A percentile compares a stretch with the other conserved stretches of the same genome.
These are phyloP conservation scores for Mastomys natalensis DNA, from an alignment of 2,113 vertebrate genomes.

Conservation along the genomic window DNA sequence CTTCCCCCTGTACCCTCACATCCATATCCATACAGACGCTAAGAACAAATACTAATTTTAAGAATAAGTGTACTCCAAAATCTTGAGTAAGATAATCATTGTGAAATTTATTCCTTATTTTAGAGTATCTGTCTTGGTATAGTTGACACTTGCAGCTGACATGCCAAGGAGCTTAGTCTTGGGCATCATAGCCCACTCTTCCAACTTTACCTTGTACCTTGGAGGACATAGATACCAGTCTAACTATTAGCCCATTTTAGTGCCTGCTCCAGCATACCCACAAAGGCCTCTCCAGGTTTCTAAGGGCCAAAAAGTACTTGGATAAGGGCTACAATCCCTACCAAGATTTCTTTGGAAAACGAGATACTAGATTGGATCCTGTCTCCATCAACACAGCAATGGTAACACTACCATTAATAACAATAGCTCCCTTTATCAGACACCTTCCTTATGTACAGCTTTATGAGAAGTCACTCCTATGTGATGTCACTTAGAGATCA, in stretches of 20 bases:
- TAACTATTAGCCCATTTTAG: accelerated
- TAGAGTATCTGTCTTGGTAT: accelerated
- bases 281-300: background rate
- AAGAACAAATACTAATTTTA: background rate
- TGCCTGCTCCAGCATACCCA: background rate
- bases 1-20: too few species aligned
- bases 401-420: background rate
- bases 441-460: accelerated
- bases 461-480: background rate
- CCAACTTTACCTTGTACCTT: too few species aligned
- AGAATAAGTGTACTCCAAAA: background rate
- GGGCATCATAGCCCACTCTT: too few species aligned
- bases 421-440: background rate
- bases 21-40: too few species aligned
- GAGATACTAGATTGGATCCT: background rate
- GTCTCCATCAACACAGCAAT: background rate
- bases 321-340: background rate
- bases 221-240: background rate
- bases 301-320: background rate
- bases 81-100: background rate
- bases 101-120: background rate
- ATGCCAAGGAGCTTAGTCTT: accelerated
- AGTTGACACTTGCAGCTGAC: background rate
- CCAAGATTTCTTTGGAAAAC: background rate
- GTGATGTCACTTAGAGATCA: background rate